These are phyloP conservation scores for Tuta absoluta DNA, from an alignment of 2,888 invertebrate species.

Conservation along the genomic window DNA sequence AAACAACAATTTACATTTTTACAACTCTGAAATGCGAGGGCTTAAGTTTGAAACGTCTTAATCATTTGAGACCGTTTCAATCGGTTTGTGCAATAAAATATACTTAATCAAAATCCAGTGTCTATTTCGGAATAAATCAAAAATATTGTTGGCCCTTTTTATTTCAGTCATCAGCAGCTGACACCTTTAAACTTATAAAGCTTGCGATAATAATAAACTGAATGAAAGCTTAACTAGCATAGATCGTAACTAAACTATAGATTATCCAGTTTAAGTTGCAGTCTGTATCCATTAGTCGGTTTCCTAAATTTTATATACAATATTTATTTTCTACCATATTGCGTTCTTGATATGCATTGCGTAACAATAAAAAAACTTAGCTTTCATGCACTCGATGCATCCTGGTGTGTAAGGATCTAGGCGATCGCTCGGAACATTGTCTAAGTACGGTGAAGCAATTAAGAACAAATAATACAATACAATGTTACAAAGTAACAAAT, in stretches of 20 bases:
- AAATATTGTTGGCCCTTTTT: constrained; percentile 74
- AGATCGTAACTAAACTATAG: constrained; percentile 77
- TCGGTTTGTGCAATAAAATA: constrained; percentile 67
- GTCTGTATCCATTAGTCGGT: constrained; percentile 76
- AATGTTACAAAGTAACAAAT: constrained; percentile 69
- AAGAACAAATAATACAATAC: constrained; percentile 71
- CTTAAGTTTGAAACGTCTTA: constrained; percentile 54
- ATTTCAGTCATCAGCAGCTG: constrained; percentile 77
- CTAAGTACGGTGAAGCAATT: constrained; percentile 77
- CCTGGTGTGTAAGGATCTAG: constrained; percentile 54
- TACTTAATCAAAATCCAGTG: constrained; percentile 43
- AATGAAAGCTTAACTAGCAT: constrained; percentile 77
- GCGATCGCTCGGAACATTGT: constrained; percentile 54
- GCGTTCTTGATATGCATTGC: constrained; percentile 82
- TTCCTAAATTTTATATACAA: constrained; percentile 77
- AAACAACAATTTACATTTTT: constrained; percentile 55
- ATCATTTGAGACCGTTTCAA: constrained; percentile 29
- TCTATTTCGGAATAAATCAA: constrained; percentile 41
- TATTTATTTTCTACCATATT: constrained; percentile 82
- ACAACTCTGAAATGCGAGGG: constrained; percentile 75
- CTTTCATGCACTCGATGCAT: constrained; percentile 72
- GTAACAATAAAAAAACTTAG: constrained; percentile 81
- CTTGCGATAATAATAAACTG: constrained; percentile 72
- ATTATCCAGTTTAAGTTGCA: constrained; percentile 73
- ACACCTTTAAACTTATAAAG: constrained; percentile 72